Evolutionary conservation across 1,140 invertebrate genomes (phyloP), one percentile per base, ranked within the genome.

Genomic region (Diorhabda sublineata): DNA sequence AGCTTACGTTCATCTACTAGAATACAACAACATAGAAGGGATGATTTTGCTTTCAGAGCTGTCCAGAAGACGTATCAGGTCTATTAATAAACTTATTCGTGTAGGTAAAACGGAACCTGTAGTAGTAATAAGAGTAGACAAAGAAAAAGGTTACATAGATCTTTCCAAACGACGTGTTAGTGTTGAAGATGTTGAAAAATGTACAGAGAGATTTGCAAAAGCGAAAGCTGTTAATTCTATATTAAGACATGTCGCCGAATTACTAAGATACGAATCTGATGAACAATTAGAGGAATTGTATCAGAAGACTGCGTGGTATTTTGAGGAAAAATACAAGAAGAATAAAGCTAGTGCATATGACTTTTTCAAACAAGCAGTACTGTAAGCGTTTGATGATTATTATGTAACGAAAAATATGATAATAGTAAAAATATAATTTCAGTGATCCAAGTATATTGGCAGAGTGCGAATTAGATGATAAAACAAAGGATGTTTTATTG

Each of bases 61-160:
- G 82, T 99, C 97, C 3, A 88, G 98, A 78, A 88, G 98, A 84
- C 94, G 98, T 87, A 99, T 99, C 75, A 88, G 98, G 72, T 99
- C 98, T 57, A 99, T 99, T 74, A 99, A 99, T 84, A 99, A 99
- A 88, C 86, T 99, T 65, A 99, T 99, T 81, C 88, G 97, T 74
- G 96, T 99, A 60, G 98, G 98, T 45, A 94, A 98, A 85, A 98
- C 93, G 69, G 98, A 99, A 84, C 98, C 97, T 68, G 98, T 99
- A 45, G 97, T 99, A 61, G 98, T 99, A 52, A 99, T 99, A 81
- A 89, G 98, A 85, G 98, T 99, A 5, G 98, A 99, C 80, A 98
- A 98, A 87, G 96, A 99, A 76, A 99, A 99, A 89, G 98, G 97
- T 78, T 99, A 99, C 79, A 99, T 99, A 69, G 98, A 99, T 90